Evolutionary conservation across 2,113 vertebrate genomes (phyloP).

Genomic region (Phylloscopus trochilus): DNA sequence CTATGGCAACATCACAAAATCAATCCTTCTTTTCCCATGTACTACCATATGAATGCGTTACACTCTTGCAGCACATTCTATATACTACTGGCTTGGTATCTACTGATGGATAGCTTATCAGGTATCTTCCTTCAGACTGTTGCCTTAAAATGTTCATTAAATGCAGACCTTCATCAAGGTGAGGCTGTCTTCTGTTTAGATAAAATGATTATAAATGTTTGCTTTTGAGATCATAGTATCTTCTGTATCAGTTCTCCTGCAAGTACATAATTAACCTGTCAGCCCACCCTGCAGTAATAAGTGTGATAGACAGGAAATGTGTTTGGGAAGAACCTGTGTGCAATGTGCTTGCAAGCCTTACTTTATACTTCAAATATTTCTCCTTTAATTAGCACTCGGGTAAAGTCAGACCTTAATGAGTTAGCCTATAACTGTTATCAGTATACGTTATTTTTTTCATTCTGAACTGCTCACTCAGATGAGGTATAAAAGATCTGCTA

Average conservation of each 20-base stretch:
- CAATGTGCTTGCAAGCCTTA: conserved; percentile 67
- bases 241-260: conserved; percentile 73
- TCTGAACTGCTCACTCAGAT: conserved; percentile 54
- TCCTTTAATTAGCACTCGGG: conserved; percentile 72
- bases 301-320: conserved; percentile 74
- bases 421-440: conserved; percentile 70
- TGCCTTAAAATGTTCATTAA: conserved; percentile 54
- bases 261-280: conserved; percentile 81
- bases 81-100: background rate
- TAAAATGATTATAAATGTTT: conserved; percentile 77
- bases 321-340: conserved; percentile 68
- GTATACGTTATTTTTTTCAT: conserved; percentile 53
- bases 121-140: background rate
- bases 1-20: background rate
- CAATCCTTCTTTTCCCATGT: background rate
- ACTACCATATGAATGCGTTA: background rate
- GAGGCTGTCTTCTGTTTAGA: conserved; percentile 71
- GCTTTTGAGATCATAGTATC: conserved; percentile 75
- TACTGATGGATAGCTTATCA: background rate
- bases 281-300: conserved; percentile 76
- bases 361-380: conserved; percentile 73
- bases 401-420: conserved; percentile 68
- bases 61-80: background rate
- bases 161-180: conserved; percentile 71
- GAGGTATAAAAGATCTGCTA: conserved; percentile 29